Percentiles rank a stretch among this genome's conserved stretches.
These are phyloP conservation scores for Cenopis cana DNA, from an alignment of 2,888 invertebrate species.

Conservation along the genomic window DNA sequence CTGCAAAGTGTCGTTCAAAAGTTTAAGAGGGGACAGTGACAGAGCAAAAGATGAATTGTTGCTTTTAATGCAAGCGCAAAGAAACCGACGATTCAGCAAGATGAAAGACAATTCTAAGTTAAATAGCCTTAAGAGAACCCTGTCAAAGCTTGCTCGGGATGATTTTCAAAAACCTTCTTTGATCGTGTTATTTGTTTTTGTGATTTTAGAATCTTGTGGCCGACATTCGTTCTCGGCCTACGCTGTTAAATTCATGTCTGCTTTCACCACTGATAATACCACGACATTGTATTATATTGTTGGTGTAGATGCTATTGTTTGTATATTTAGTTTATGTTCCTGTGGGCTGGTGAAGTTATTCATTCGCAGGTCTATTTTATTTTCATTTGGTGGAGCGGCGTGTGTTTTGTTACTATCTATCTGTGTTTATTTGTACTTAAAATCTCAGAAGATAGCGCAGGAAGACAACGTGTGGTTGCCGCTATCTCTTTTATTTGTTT, in stretches of 20 bases:
- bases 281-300: constrained; percentile 63
- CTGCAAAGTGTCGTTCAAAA: constrained; percentile 79
- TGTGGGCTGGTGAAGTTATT: constrained; percentile 62
- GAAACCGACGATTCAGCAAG: constrained; percentile 46
- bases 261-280: constrained; percentile 57
- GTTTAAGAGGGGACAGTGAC: constrained; percentile 73
- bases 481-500: constrained; percentile 58
- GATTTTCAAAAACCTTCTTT: constrained; percentile 65
- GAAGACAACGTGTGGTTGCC: constrained; percentile 58
- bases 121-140: constrained; percentile 48
- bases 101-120: constrained; percentile 40
- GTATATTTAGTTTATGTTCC: constrained; percentile 58
- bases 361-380: constrained; percentile 62
- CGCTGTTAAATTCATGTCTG: constrained; percentile 64
- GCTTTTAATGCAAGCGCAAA: constrained; percentile 60
- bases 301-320: constrained; percentile 63
- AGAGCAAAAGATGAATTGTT: constrained; percentile 55
- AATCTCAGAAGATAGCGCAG: constrained; percentile 51
- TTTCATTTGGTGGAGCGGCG: constrained; percentile 60
- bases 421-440: constrained; percentile 60
- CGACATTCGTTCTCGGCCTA: constrained; percentile 67
- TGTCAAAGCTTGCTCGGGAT: constrained; percentile 59
- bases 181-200: constrained; percentile 55
- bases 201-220: constrained; percentile 63
- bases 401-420: constrained; percentile 53